Evolutionary conservation across 35 echinoderm and acorn worm genomes (phyloP).

Genomic region (Chiridota heheva): DNA sequence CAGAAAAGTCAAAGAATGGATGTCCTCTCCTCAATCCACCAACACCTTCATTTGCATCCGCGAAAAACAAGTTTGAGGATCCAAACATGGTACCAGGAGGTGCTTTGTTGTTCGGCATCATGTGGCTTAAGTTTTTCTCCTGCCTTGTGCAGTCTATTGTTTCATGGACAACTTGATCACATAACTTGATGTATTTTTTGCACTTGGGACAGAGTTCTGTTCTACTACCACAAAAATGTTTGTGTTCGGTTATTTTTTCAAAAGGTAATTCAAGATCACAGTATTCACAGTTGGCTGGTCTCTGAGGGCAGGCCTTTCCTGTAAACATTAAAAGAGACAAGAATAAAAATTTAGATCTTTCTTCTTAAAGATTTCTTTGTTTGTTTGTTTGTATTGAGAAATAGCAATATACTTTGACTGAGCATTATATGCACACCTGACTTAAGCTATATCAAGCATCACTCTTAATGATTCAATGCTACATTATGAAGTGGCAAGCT

Average conservation of each 20-base stretch:
- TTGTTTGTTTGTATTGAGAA: no score
- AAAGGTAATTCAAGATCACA: slow-evolving; percentile 77
- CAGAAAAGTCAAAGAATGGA: background rate
- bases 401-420: no score
- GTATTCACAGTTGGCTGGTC: slow-evolving; percentile 72
- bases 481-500: no score
- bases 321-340: slow-evolving; percentile 1
- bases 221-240: slow-evolving; percentile 82
- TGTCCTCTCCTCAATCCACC: no score
- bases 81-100: background rate
- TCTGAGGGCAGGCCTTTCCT: slow-evolving; percentile 51
- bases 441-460: no score
- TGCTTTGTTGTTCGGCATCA: background rate
- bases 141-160: slow-evolving; percentile 26
- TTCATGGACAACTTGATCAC: slow-evolving; percentile 65
- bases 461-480: no score
- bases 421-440: no score
- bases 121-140: background rate
- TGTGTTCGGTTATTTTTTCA: slow-evolving; percentile 62
- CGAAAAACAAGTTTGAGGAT: background rate
- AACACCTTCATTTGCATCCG: background rate
- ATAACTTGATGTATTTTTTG: slow-evolving; percentile 65
- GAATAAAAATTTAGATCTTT: no score
- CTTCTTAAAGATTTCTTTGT: no score
- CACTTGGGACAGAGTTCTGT: slow-evolving; percentile 82